Percentiles rank a stretch among this genome's conserved stretches.
Conservation (phyloP, 2,888 invertebrate genomes). For the Biston stratarius region DNA sequence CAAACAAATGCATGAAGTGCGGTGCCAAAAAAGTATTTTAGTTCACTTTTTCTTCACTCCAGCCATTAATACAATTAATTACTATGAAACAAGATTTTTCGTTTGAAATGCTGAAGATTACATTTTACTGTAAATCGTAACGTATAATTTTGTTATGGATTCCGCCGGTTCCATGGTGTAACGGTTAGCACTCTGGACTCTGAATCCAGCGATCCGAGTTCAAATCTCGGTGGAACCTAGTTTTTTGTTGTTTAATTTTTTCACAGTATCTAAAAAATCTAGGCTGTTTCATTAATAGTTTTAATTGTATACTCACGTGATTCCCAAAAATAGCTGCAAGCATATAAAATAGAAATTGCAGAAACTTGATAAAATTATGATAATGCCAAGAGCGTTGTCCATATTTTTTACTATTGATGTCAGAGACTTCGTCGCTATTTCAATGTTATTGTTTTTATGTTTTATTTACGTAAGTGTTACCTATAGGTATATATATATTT, state of each 20-base stretch:
- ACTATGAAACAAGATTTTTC: neutral
- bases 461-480: no score
- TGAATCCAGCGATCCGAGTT: slow-evolving; percentile 93
- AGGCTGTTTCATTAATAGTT: neutral
- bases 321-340: slow-evolving; percentile 89
- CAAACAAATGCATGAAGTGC: no score
- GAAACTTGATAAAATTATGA: slow-evolving; percentile 89
- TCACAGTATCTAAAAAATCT: neutral
- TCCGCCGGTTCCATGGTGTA: slow-evolving; percentile 89
- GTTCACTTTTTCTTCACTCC: no score
- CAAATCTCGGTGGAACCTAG: slow-evolving; percentile 92
- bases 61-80: neutral
- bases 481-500: no score
- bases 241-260: slow-evolving; percentile 36
- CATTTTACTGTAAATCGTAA: neutral
- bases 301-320: slow-evolving; percentile 81
- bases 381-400: slow-evolving; percentile 75
- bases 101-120: slow-evolving; percentile 5
- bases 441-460: no score
- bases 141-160: slow-evolving; percentile 26
- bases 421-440: no score
- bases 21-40: no score
- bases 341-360: slow-evolving; percentile 92
- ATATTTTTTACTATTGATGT: no score
- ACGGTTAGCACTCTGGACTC: slow-evolving; percentile 93